Percentiles rank a stretch among this genome's conserved stretches.
phyloP scores from a whole-genome alignment of 2,888 invertebrate species.

The Mantis religiosa region DNA sequence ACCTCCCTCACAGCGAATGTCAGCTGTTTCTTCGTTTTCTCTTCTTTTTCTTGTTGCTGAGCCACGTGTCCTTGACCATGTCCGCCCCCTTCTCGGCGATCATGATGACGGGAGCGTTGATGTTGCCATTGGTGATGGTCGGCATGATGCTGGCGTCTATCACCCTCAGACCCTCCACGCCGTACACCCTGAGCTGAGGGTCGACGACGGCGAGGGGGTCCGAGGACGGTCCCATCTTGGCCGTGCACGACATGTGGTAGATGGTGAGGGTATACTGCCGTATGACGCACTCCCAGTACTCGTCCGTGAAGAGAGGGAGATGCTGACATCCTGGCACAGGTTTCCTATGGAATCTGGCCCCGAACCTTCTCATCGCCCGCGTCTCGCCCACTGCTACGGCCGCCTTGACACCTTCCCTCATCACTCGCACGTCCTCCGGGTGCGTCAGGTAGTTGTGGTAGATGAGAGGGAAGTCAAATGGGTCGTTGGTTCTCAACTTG shows the following conservation, averaged over 20 bases:
- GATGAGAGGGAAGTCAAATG: slow-evolving; percentile 75
- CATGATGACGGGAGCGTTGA: slow-evolving; percentile 84
- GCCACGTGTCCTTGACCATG: slow-evolving; percentile 71
- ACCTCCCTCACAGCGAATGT: background rate
- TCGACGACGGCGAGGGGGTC: slow-evolving; percentile 82
- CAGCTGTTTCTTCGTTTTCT: background rate
- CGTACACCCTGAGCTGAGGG: slow-evolving; percentile 69
- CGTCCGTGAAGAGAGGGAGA: slow-evolving; percentile 70
- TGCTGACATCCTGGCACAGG: slow-evolving; percentile 80
- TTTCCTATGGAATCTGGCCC: slow-evolving; percentile 69
- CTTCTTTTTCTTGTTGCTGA: background rate
- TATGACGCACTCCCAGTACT: slow-evolving; percentile 82
- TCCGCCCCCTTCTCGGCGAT: slow-evolving; percentile 83
- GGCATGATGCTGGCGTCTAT: slow-evolving; percentile 90
- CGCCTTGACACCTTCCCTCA: slow-evolving; percentile 83
- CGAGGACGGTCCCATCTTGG: slow-evolving; percentile 75
- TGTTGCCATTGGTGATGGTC: slow-evolving; percentile 79
- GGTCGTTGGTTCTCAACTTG: slow-evolving; percentile 53
- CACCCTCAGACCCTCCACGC: slow-evolving; percentile 72
- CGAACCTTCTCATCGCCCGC: slow-evolving; percentile 70
- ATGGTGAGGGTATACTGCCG: slow-evolving; percentile 84
- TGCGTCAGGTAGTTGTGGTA: slow-evolving; percentile 90
- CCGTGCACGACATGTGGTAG: slow-evolving; percentile 79
- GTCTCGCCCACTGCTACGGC: slow-evolving; percentile 78
- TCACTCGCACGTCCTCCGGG: slow-evolving; percentile 75